Conservation (phyloP, 2,113 vertebrate species). For the Crocuta crocuta region DNA sequence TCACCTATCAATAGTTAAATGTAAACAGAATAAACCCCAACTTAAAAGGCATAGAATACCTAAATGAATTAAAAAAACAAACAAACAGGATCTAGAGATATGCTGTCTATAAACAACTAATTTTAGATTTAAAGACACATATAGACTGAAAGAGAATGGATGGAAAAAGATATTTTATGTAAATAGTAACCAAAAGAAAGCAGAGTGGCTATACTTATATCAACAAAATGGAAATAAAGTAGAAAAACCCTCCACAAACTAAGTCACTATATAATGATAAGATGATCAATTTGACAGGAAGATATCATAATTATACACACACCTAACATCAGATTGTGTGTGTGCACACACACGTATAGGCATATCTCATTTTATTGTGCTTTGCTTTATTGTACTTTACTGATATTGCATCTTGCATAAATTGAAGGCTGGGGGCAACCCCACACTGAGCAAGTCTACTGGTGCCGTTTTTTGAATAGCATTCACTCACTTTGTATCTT, state of each 20-base stretch:
- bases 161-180: neutral
- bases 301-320: neutral
- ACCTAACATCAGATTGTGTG: neutral
- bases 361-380: neutral
- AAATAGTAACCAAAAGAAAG: neutral
- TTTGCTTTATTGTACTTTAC: neutral
- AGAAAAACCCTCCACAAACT: neutral
- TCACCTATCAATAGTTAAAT: neutral
- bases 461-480: neutral
- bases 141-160: neutral
- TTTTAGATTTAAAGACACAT: neutral
- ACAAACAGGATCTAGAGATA: neutral
- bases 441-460: neutral
- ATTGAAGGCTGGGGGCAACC: neutral
- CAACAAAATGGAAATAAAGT: neutral
- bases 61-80: neutral
- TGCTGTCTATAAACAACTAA: neutral
- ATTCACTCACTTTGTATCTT: neutral
- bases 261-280: neutral
- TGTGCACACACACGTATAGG: neutral
- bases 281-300: neutral
- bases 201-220: neutral
- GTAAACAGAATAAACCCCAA: neutral
- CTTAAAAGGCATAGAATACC: neutral
- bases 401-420: neutral